Percentiles rank a stretch among this genome's conserved stretches.
Conservation (phyloP, 2,888 invertebrate genomes). For the Leptopilina drosophilae region DNA sequence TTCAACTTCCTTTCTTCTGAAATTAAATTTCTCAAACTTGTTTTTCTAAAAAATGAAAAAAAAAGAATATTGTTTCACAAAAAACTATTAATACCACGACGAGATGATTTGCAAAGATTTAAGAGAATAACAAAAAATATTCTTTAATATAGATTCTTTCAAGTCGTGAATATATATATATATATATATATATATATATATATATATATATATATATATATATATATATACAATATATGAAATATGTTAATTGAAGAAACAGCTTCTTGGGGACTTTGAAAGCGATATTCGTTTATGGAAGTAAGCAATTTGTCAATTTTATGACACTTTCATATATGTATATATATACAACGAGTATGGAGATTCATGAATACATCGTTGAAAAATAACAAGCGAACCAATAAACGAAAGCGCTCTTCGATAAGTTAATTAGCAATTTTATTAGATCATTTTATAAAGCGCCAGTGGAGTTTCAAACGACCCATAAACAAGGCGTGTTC, state of each 20-base stretch:
- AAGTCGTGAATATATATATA: neutral
- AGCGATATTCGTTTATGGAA: constrained; percentile 10
- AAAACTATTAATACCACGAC: no score
- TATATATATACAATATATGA: no score
- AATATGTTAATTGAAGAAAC: constrained; percentile 10
- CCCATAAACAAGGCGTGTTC: constrained; percentile 19
- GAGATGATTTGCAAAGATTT: no score
- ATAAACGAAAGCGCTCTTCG: constrained; percentile 24
- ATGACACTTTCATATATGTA: neutral
- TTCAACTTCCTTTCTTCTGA: no score
- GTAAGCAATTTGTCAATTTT: constrained; percentile 20
- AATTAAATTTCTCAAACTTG: no score
- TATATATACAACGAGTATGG: neutral
- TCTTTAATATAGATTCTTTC: neutral
- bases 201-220: neutral
- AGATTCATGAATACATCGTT: neutral
- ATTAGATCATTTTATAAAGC: constrained; percentile 29
- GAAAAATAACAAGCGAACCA: neutral
- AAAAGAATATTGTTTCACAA: no score
- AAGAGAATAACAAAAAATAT: no score
- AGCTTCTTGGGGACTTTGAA: constrained; percentile 8
- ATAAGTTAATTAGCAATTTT: constrained; percentile 27
- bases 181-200: no score
- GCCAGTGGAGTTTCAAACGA: constrained; percentile 13
- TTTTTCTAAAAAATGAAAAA: no score